Base-by-base conservation (phyloP, 2,888 invertebrate genomes). In the Glomeris marginata region DNA sequence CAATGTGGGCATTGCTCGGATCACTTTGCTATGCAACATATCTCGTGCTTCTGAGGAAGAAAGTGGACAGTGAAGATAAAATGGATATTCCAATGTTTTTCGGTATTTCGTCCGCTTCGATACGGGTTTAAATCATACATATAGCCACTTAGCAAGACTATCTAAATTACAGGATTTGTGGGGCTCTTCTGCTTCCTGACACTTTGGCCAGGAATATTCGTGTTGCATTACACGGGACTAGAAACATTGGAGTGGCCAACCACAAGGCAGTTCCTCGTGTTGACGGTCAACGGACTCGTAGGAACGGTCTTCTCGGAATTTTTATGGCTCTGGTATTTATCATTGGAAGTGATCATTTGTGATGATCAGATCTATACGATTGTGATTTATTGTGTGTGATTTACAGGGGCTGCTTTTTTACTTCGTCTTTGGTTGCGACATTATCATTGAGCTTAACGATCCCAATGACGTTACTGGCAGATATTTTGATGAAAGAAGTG, bases 71-170 rank as follows among this genome's bases (percentile, higher is more conserved):
- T 62, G 91, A 92, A 64, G 91, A 92, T 61, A 85, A 85, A 65
- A 80, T 97, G 66, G 91, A 94, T 69, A 84, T 92, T 61, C 86
- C 91, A 49, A 76, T 95, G 72, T 88, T 97, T 69, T 92, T 95
- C 68, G 95, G 90, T 90, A 67, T 65, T 21, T 36, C 37, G 33
- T 40, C 51, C 36, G 16, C 5, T 38, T 38, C 16, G 18, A 38
- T 38, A 38, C 18, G 10, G 3, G 18, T 18, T 6, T 36, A 36
- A 36, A 13, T 36, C 10, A 13, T 11, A 36, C 36, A 36, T 10
- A 36, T 11, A 36, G 13, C 11, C 36, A 36, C 10, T 11, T 36
- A 36, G 11, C 36, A 11, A 13, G 13, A 8, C 36, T 36, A 42
- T 18, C 21, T 18, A 42, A 20, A 42, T 6, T 69, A 22, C 65